Base-by-base conservation (phyloP, 2,797 vertebrate species). In the Cyprinodon diabolis region DNA sequence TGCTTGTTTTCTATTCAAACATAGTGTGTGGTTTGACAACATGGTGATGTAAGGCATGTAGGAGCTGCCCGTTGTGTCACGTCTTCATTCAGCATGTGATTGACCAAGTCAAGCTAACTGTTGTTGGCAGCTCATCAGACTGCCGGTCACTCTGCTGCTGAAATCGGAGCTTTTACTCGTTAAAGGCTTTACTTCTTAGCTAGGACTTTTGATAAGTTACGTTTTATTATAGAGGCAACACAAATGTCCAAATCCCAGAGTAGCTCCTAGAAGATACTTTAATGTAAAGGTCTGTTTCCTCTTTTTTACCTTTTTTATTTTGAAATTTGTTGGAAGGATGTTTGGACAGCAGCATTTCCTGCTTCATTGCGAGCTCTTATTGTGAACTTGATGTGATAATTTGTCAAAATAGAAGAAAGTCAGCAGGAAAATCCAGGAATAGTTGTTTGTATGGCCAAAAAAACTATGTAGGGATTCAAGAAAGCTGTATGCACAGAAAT, bases 1-100 rank as follows among this genome's bases (percentile, higher is more conserved):
- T 84, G 70, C 73, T 78, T 81, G 68, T 79, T 80, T 87, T 77
- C 71, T 63, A 82, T 84, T 86, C 66, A 66, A 54, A 83, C 2
- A 12, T 17, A 66, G 58, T 66, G 52, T 74, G 70, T 72, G 74
- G 68, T 84, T 76, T 66, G 67, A 82, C 80, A 78, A 68, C 77
- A 66, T 23, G 40, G 73, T 23, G 77, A 19, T 79, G 45, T 56
- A 17, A 69, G 79, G 65, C 67, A 47, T 67, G 55, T 37, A 9
- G 54, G 14, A 72, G 25, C 56, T 58, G n/a, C 45, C 25, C 57
- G 25, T 4, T 40, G 69, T 52, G 58, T 82, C 75, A 56, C 8
- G 23, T 69, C 48, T 68, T 56, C 45, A 54, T 55, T 47, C 74
- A 51, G 43, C 65, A 1, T 51, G 54, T 68, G 75, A 17, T 66